Evolutionary conservation across 2,113 vertebrate genomes (phyloP).

Genomic region (Alexandromys fortis): DNA sequence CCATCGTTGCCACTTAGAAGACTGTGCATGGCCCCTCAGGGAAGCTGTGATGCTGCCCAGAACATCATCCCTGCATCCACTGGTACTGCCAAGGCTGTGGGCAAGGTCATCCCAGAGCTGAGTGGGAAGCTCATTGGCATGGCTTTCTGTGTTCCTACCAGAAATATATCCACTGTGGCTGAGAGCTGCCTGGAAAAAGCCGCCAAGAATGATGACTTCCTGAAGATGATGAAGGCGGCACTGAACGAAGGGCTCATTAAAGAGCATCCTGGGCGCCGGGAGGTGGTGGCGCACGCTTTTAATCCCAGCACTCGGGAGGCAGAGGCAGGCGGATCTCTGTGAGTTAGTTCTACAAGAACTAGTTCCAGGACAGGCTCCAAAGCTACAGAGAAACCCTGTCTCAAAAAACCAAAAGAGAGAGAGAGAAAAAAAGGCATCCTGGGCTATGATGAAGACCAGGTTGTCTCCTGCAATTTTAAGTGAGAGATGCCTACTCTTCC

Average conservation of each 20-base stretch:
- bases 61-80: background rate
- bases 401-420: too few relatives aligned
- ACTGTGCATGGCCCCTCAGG: background rate
- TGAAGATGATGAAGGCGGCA: background rate
- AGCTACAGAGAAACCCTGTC: too few relatives aligned
- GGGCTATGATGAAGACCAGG: background rate
- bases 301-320: too few relatives aligned
- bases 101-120: background rate
- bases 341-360: too few relatives aligned
- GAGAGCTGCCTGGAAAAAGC: background rate
- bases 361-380: too few relatives aligned
- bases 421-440: background rate
- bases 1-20: background rate
- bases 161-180: background rate
- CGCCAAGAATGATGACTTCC: background rate
- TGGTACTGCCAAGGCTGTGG: background rate
- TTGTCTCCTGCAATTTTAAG: background rate
- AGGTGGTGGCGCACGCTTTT: fast-evolving
- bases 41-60: background rate
- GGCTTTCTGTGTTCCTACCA: background rate
- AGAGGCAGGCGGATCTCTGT: too few relatives aligned
- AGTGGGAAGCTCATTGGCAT: background rate
- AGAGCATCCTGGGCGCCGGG: too few relatives aligned
- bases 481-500: background rate
- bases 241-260: background rate